phyloP scores from a whole-genome alignment of 1,140 invertebrate species.

The Zophobas atratus region DNA sequence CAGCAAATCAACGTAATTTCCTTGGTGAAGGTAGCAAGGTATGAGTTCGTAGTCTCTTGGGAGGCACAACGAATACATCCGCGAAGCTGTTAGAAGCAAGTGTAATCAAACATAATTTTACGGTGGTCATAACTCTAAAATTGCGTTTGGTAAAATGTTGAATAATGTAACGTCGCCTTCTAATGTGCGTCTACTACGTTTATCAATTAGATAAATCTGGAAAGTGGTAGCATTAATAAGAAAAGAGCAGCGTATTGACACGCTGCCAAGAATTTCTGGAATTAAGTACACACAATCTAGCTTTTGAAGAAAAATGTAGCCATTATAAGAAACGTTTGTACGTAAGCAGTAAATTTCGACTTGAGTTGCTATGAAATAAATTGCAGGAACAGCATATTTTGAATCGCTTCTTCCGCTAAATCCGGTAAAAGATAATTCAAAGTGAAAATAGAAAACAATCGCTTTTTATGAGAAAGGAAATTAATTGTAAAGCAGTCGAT shows the following conservation, averaged over 20 bases:
- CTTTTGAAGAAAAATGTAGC: conserved; percentile 42
- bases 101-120: neutral
- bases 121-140: neutral
- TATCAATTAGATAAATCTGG: conserved; percentile 35
- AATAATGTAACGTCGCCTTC: neutral
- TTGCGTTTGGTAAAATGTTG: neutral
- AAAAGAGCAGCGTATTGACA: conserved; percentile 46
- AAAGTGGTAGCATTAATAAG: conserved; percentile 43
- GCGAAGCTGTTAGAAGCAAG: neutral
- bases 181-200: neutral
- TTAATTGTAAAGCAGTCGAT: conserved; percentile 32
- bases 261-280: conserved; percentile 49
- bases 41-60: neutral
- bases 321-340: conserved; percentile 47
- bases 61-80: neutral
- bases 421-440: conserved; percentile 42
- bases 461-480: conserved; percentile 21
- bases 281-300: conserved; percentile 48
- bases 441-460: conserved; percentile 46
- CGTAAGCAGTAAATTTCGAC: conserved; percentile 46
- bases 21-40: neutral
- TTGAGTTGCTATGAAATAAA: conserved; percentile 39
- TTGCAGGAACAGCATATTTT: conserved; percentile 49
- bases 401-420: conserved; percentile 43
- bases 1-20: neutral